Conservation (phyloP, 1,140 invertebrate species). For the Eulimnadia texana region DNA sequence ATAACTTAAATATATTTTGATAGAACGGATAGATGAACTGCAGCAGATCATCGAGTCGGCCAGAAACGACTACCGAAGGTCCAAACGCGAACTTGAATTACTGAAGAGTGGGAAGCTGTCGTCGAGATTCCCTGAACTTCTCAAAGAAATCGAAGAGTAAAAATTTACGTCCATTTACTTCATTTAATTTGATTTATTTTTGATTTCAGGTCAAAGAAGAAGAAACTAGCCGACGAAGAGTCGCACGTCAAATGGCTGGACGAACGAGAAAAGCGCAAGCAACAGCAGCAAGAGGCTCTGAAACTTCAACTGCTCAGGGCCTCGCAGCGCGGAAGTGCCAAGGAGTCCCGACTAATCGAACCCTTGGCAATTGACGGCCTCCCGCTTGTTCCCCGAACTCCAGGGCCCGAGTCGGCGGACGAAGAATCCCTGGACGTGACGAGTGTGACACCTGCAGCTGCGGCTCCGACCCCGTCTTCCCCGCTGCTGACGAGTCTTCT, state of each 20-base stretch:
- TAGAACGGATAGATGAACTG: conserved; percentile 60
- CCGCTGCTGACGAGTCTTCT: conserved; percentile 66
- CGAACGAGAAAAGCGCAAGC: conserved; percentile 48
- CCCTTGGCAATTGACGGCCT: no score
- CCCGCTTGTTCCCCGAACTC: conserved; percentile 8
- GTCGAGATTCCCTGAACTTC: conserved; percentile 52
- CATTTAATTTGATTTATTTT: conserved; percentile 8
- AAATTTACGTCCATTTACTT: conserved; percentile 18
- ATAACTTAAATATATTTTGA: no score
- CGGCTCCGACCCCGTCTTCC: conserved; percentile 32
- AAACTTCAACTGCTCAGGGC: conserved; percentile 11
- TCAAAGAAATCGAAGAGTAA: conserved; percentile 49
- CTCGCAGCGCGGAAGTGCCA: background rate
- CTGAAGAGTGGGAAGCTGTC: conserved; percentile 40
- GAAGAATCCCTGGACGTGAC: conserved; percentile 6
- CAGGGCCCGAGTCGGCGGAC: conserved; percentile 11
- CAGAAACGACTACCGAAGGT: conserved; percentile 50
- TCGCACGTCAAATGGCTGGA: conserved; percentile 47
- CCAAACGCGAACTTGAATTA: conserved; percentile 45
- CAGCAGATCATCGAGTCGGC: conserved; percentile 50
- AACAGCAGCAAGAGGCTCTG: conserved; percentile 37
- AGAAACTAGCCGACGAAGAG: conserved; percentile 46
- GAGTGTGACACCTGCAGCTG: conserved; percentile 15
- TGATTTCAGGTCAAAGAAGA: conserved; percentile 39
- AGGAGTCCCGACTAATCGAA: background rate